Conservation (phyloP, 2,888 invertebrate genomes). For the Cosmopolites sordidus region DNA sequence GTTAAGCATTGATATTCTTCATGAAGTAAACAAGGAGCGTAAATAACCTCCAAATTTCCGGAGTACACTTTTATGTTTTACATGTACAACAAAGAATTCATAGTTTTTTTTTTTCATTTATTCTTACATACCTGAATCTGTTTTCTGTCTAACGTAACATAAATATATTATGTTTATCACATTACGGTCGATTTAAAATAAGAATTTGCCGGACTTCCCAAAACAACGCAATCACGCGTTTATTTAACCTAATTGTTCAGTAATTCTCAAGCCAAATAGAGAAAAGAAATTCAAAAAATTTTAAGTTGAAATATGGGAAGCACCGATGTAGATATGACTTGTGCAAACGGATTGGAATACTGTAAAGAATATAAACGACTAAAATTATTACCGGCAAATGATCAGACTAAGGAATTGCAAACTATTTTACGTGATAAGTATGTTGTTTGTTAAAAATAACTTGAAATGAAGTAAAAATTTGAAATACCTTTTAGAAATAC, state of each 20-base stretch:
- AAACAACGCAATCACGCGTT: conserved; percentile 9
- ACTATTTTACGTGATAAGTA: conserved; percentile 86
- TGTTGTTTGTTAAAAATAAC: conserved; percentile 27
- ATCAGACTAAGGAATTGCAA: conserved; percentile 78
- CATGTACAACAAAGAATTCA: too few species aligned
- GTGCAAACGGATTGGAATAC: conserved; percentile 35
- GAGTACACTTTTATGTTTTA: too few species aligned
- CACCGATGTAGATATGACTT: conserved; percentile 42
- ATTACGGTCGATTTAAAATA: too few species aligned
- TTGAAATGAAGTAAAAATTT: conserved; percentile 10
- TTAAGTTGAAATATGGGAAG: conserved; percentile 42
- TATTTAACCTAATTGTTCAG: conserved; percentile 24
- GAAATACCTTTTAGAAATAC: conserved; percentile 68
- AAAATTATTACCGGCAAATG: conserved; percentile 67
- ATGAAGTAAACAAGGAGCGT: too few species aligned
- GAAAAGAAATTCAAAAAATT: not conserved
- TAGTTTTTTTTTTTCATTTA: too few species aligned
- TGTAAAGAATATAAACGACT: conserved; percentile 60
- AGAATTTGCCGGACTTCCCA: too few species aligned
- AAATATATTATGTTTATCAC: too few species aligned
- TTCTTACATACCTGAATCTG: too few species aligned
- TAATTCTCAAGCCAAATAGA: not conserved
- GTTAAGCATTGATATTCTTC: too few species aligned
- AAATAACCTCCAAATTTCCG: too few species aligned
- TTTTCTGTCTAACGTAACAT: too few species aligned